Evolutionary conservation across 2,797 vertebrate genomes (phyloP).

Genomic region (Cynopterus sphinx): DNA sequence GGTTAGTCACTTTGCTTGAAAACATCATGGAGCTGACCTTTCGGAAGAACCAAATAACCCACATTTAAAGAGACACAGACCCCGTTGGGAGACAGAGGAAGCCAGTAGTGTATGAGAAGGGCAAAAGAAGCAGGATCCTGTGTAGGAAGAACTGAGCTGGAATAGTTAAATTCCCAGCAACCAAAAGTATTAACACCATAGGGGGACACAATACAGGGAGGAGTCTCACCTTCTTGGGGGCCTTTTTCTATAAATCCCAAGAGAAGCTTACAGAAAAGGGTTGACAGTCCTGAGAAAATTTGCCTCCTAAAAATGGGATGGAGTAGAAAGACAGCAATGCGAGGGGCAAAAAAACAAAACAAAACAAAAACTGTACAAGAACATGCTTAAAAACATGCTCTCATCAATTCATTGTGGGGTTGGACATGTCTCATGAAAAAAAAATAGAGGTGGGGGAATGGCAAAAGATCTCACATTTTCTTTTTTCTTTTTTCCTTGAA

Average conservation of each 20-base stretch:
- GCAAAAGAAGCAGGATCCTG: not conserved
- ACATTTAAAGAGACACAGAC: not conserved
- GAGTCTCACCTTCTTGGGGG: not conserved
- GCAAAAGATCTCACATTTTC: fast-evolving
- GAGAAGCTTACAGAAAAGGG: not conserved
- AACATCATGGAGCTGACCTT: not conserved
- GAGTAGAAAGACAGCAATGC: not conserved
- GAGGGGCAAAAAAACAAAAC: no score
- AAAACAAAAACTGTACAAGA: not conserved
- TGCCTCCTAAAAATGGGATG: not conserved
- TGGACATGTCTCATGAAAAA: not conserved
- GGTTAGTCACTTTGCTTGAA: not conserved
- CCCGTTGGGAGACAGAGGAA: not conserved
- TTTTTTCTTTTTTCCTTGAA: not conserved
- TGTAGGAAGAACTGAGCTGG: not conserved
- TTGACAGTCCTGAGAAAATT: not conserved
- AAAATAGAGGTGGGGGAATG: not conserved
- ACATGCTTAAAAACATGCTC: no score
- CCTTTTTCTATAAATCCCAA: not conserved
- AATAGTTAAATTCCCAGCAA: not conserved
- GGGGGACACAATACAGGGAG: no score
- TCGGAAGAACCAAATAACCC: not conserved
- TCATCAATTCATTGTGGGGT: not conserved
- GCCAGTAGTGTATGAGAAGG: not conserved
- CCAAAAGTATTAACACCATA: no score